A percentile compares a stretch with the other conserved stretches of the same genome.
Evolutionary conservation across 2,888 invertebrate genomes (phyloP).

Genomic region (Aporophyla nigra): DNA sequence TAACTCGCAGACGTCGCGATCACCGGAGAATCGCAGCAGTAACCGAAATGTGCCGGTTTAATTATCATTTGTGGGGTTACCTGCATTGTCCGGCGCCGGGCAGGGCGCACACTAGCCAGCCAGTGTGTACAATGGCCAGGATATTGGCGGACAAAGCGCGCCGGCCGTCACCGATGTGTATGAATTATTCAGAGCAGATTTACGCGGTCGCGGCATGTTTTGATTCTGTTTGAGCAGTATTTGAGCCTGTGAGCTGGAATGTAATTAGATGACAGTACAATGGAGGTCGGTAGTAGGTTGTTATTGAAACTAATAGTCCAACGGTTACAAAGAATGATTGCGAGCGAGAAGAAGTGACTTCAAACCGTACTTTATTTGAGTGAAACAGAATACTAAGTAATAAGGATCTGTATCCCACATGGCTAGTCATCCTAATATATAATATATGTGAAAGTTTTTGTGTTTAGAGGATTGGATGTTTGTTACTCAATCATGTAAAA

Average conservation of each 20-base stretch:
- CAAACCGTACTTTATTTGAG: too few relatives aligned
- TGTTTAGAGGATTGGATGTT: too few relatives aligned
- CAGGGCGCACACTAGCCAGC: conserved; percentile 43
- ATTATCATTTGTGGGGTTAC: conserved; percentile 64
- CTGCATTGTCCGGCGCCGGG: conserved; percentile 46
- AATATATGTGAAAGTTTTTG: too few relatives aligned
- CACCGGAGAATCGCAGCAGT: neutral
- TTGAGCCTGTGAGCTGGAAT: neutral
- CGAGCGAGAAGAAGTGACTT: neutral
- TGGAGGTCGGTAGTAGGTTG: neutral
- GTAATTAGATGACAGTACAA: conserved; percentile 7
- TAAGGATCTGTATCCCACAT: neutral
- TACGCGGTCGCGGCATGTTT: conserved; percentile 29
- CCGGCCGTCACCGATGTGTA: conserved; percentile 10
- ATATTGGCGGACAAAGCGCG: conserved; percentile 51
- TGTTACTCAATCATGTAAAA: too few relatives aligned
- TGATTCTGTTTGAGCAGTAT: conserved; percentile 35
- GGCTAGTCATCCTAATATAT: neutral
- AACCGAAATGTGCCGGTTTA: conserved; percentile 43
- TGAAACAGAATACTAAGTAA: neutral
- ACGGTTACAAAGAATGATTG: neutral
- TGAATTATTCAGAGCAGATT: conserved; percentile 61
- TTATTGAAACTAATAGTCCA: neutral
- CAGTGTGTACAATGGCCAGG: conserved; percentile 52
- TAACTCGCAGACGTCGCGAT: neutral